Evolutionary conservation across 2,888 invertebrate species (phyloP).

Genomic region (Eupithecia centaureata): DNA sequence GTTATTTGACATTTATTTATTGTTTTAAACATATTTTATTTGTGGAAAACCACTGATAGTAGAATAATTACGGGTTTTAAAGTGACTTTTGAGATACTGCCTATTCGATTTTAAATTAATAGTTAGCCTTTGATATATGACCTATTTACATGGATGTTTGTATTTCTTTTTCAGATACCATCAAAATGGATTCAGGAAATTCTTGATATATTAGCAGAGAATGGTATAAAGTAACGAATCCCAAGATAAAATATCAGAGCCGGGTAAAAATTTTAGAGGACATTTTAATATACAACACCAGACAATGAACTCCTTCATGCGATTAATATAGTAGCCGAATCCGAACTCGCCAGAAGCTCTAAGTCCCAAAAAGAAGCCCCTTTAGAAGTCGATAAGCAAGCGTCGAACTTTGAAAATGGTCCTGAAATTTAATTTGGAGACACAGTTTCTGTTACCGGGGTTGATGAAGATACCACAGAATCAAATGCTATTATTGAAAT

Average conservation of each 20-base stretch:
- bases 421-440: constrained; percentile 20
- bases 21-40: constrained; percentile 19
- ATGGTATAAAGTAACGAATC: constrained; percentile 22
- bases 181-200: constrained; percentile 19
- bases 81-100: constrained; percentile 24
- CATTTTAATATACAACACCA: constrained; percentile 26
- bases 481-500: constrained; percentile 14
- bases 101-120: constrained; percentile 19
- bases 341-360: constrained; percentile 14
- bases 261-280: constrained; percentile 23
- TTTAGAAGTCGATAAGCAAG: constrained; percentile 20
- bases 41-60: constrained; percentile 23
- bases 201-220: constrained; percentile 23
- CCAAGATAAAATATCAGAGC: constrained; percentile 21
- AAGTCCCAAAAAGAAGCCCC: constrained; percentile 19
- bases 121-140: constrained; percentile 22
- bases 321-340: constrained; percentile 23
- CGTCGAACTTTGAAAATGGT: constrained; percentile 20
- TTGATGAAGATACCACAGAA: constrained; percentile 19
- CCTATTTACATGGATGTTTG: constrained; percentile 17
- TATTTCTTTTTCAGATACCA: constrained; percentile 5
- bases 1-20: constrained; percentile 18
- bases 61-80: constrained; percentile 19
- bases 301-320: constrained; percentile 27
- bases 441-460: constrained; percentile 21